A percentile compares a stretch with the other conserved stretches of the same genome.
Conservation (phyloP, 2,113 vertebrate species). For the Nothobranchius furzeri region DNA sequence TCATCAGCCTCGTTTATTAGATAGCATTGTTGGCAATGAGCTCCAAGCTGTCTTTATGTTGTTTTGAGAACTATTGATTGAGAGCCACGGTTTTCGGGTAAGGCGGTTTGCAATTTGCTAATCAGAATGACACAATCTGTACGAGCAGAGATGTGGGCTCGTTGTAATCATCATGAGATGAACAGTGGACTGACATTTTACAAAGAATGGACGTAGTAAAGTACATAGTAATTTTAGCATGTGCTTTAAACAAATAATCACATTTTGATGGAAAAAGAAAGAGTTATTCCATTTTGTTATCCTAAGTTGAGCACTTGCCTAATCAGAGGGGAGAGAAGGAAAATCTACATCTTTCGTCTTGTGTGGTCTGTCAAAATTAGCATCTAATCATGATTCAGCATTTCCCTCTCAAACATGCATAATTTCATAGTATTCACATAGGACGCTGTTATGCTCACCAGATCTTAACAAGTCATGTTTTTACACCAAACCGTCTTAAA, state of each 20-base stretch:
- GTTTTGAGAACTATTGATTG: slow-evolving; percentile 50
- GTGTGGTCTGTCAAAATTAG: slow-evolving; percentile 30
- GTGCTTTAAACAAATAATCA: slow-evolving; percentile 12
- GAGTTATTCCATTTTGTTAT: slow-evolving; percentile 22
- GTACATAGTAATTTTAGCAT: not conserved
- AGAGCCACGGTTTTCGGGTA: slow-evolving; percentile 30
- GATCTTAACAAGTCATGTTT: slow-evolving; percentile 36
- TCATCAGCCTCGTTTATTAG: slow-evolving; percentile 48
- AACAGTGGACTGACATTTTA: slow-evolving; percentile 22
- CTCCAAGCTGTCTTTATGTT: slow-evolving; percentile 25
- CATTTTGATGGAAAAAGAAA: slow-evolving; percentile 6
- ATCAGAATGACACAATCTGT: slow-evolving; percentile 42
- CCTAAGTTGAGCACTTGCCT: slow-evolving; percentile 16
- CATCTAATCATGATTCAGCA: slow-evolving; percentile 39
- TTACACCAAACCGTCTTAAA: slow-evolving; percentile 32
- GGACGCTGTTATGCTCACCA: slow-evolving; percentile 24
- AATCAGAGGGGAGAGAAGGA: slow-evolving; percentile 13
- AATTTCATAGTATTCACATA: slow-evolving; percentile 44
- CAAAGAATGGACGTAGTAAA: slow-evolving; percentile 1
- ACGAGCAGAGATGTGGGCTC: slow-evolving; percentile 23
- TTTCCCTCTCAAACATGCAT: slow-evolving; percentile 37
- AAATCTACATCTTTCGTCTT: slow-evolving; percentile 27
- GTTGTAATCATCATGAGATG: slow-evolving; percentile 25
- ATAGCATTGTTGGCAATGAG: slow-evolving; percentile 49
- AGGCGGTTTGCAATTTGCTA: slow-evolving; percentile 31